Evolutionary conservation across 2,888 invertebrate genomes (phyloP), one percentile per base, ranked within the genome.

Genomic region (Eristalis pertinax): DNA sequence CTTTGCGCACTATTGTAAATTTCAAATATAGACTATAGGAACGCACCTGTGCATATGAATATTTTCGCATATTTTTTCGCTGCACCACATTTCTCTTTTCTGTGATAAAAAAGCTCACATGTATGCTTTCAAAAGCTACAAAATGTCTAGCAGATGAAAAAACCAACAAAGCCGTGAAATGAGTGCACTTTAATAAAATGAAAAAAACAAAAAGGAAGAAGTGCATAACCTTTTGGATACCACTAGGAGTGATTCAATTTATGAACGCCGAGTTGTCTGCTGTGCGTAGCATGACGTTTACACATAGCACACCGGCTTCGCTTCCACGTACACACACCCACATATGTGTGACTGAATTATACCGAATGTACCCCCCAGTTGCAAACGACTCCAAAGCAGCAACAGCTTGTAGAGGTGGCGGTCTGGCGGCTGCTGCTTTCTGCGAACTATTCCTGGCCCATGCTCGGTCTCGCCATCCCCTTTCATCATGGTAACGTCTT

Each of bases 401-500:
- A 80, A 80, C 79, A 80, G 79, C 79, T 80, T 56, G 75, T 32
- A 38, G 41, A 24, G 50, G 64, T 56, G 38, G 38, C 24, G 22
- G 41, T 2, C 29, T 26, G 56, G 26, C 38, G 11, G 22, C 67
- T 67, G 32, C 11, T 65, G 29, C 29, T 19, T 15, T 63, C 29
- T 63, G 63, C 50, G 50, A 50, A 4, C 19, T 50, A 7, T 19
- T 63, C 29, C 32, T 10, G 8, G 32, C 43, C 4, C 58, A 29
- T 56, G 19, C 41, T 38, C 13, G n/a, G 62, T 26, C 60, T 72
- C 11, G 56, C 26, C 41, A 11, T 22, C 7, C 56, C 22, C 15
- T 32, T 50, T 65, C 74, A 19, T 26, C 63, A 26, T 73, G 63
- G 75, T 82, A 70, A 76, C 69, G 76, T 76, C 82, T 82, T 82